Conservation (phyloP, 1,140 invertebrate species). For the Varroa destructor region DNA sequence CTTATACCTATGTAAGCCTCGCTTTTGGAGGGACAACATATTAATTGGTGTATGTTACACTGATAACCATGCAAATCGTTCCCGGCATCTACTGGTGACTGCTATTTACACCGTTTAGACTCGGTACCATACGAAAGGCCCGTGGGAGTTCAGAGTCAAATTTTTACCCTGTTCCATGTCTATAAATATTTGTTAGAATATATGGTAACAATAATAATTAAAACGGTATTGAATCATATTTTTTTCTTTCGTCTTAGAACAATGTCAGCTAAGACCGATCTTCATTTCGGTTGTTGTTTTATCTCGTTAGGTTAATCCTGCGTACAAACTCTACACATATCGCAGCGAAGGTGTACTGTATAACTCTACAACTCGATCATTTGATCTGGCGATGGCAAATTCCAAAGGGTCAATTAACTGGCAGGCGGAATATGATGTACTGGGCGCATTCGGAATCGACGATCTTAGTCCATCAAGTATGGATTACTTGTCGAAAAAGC, state of each 20-base stretch:
- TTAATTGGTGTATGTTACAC: background rate
- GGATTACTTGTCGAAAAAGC: slow-evolving; percentile 1
- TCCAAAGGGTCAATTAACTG: background rate
- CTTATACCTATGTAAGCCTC: slow-evolving; percentile 34
- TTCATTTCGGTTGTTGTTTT: slow-evolving; percentile 27
- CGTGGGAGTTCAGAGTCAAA: too few species aligned
- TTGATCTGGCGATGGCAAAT: slow-evolving; percentile 2
- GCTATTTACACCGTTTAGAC: too few species aligned
- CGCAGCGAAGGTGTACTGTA: background rate
- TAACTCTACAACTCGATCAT: background rate
- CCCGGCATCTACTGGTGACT: too few species aligned
- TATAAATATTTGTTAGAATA: too few species aligned
- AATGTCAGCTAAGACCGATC: too few species aligned
- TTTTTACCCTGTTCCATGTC: too few species aligned
- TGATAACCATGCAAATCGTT: too few species aligned
- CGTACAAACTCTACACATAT: slow-evolving; percentile 23
- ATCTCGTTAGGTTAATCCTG: slow-evolving; percentile 1
- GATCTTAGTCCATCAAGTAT: slow-evolving; percentile 21
- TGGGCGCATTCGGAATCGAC: background rate
- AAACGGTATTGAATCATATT: too few species aligned
- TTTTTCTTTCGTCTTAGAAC: too few species aligned
- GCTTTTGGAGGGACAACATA: background rate
- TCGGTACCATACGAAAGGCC: too few species aligned
- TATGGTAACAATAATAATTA: too few species aligned
- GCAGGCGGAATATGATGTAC: slow-evolving; percentile 1